These are phyloP conservation scores for Eledona agricola DNA, from an alignment of 2,888 invertebrate species.

Conservation along the genomic window DNA sequence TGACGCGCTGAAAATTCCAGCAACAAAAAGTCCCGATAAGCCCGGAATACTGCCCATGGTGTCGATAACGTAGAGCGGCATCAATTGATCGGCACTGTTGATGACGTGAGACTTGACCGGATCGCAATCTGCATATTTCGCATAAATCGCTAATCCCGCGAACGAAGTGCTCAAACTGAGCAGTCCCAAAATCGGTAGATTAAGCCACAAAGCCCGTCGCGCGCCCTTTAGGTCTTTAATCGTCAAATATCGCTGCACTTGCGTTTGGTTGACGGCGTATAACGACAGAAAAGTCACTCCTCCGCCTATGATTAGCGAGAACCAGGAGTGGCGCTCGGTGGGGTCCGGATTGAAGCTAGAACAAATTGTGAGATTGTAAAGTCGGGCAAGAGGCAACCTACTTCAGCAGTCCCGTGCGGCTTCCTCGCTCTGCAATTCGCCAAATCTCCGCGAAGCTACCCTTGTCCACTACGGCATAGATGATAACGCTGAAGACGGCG, in stretches of 20 bases:
- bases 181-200: conserved; percentile 79
- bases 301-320: conserved; percentile 83
- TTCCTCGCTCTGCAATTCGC: conserved; percentile 73
- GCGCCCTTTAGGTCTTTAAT: conserved; percentile 76
- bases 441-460: conserved; percentile 79
- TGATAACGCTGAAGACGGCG: conserved; percentile 81
- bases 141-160: conserved; percentile 83
- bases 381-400: conserved; percentile 52
- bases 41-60: conserved; percentile 79
- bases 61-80: conserved; percentile 82
- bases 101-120: conserved; percentile 73
- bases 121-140: conserved; percentile 84
- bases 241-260: conserved; percentile 77
- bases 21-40: conserved; percentile 87
- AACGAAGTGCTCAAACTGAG: conserved; percentile 77
- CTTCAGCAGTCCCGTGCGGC: conserved; percentile 76
- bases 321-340: conserved; percentile 84
- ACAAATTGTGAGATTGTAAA: conserved; percentile 19
- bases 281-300: conserved; percentile 80
- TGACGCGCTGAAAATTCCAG: conserved; percentile 91
- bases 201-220: conserved; percentile 79
- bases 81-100: conserved; percentile 75
- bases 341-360: conserved; percentile 80
- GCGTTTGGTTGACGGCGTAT: conserved; percentile 90
- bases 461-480: conserved; percentile 74